A percentile compares a stretch with the other conserved stretches of the same genome.
Evolutionary conservation across 2,888 invertebrate species (phyloP).

Genomic region (Eupithecia pulchellata): DNA sequence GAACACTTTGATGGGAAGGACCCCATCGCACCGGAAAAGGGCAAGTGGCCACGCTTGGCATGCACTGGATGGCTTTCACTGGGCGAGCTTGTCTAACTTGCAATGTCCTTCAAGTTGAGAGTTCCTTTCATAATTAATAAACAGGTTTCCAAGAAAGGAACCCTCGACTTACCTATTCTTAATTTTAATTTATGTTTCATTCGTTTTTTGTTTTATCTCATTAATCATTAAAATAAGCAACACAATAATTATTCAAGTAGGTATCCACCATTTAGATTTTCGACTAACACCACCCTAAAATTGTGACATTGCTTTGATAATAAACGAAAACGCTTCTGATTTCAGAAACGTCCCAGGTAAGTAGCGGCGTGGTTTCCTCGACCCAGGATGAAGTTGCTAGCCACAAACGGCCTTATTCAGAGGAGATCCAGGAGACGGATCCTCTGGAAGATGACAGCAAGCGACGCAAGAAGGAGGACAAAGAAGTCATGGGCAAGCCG

Average conservation of each 20-base stretch:
- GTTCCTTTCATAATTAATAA: too few species aligned
- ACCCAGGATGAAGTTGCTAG: slow-evolving; percentile 70
- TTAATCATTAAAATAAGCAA: slow-evolving; percentile 28
- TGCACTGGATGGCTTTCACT: slow-evolving; percentile 36
- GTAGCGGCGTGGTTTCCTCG: slow-evolving; percentile 73
- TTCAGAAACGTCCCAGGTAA: slow-evolving; percentile 65
- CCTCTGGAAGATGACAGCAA: slow-evolving; percentile 88
- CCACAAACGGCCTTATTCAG: slow-evolving; percentile 62
- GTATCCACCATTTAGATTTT: neutral
- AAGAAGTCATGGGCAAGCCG: slow-evolving; percentile 84
- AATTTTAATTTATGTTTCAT: slow-evolving; percentile 27
- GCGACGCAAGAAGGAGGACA: slow-evolving; percentile 88
- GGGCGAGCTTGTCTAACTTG: slow-evolving; percentile 34
- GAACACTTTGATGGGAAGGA: slow-evolving; percentile 79
- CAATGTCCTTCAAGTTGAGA: slow-evolving; percentile 18
- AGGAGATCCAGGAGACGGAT: slow-evolving; percentile 85
- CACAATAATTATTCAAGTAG: slow-evolving; percentile 12
- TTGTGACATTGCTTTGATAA: neutral
- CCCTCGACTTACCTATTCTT: slow-evolving; percentile 5
- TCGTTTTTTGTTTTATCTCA: slow-evolving; percentile 25
- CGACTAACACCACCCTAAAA: slow-evolving; percentile 4
- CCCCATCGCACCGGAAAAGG: slow-evolving; percentile 68
- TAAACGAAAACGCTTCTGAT: slow-evolving; percentile 6
- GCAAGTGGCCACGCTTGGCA: slow-evolving; percentile 44
- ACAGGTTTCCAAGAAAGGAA: neutral